Conservation (phyloP, 2,797 vertebrate genomes). For the Sciurus vulgaris region DNA sequence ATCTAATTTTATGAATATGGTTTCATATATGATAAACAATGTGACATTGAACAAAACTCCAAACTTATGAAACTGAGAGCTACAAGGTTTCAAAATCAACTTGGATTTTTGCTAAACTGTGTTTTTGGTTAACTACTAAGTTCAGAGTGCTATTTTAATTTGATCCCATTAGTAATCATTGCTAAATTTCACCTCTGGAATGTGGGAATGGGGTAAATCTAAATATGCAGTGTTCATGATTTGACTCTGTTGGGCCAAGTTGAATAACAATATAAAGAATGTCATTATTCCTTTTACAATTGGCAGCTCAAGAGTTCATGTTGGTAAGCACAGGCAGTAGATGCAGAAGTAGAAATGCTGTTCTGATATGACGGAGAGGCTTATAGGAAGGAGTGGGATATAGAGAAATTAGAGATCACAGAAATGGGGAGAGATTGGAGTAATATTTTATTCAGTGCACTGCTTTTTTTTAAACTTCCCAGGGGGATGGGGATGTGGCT, state of each 20-base stretch:
- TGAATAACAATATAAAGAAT: slow-evolving; percentile 2
- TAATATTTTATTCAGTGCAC: not conserved
- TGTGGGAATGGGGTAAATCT: not conserved
- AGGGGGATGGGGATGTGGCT: too few species aligned
- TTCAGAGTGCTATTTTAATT: not conserved
- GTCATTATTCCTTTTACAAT: not conserved
- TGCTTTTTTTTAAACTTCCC: not conserved
- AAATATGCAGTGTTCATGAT: not conserved
- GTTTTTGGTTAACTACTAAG: not conserved
- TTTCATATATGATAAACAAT: not conserved
- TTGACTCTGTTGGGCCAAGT: not conserved
- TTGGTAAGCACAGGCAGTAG: not conserved
- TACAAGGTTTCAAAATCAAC: not conserved
- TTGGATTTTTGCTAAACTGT: not conserved
- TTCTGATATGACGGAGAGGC: not conserved
- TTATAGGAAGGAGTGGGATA: not conserved
- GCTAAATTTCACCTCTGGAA: not conserved
- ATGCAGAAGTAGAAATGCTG: not conserved
- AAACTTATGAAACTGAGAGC: not conserved
- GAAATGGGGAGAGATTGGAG: not conserved
- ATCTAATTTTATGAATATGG: not conserved
- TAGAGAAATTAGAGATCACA: not conserved
- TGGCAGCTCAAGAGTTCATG: not conserved
- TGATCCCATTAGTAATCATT: not conserved
- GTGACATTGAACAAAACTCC: not conserved